These are phyloP conservation scores for Volucella inanis DNA, from an alignment of 2,888 invertebrate species.

Conservation along the genomic window DNA sequence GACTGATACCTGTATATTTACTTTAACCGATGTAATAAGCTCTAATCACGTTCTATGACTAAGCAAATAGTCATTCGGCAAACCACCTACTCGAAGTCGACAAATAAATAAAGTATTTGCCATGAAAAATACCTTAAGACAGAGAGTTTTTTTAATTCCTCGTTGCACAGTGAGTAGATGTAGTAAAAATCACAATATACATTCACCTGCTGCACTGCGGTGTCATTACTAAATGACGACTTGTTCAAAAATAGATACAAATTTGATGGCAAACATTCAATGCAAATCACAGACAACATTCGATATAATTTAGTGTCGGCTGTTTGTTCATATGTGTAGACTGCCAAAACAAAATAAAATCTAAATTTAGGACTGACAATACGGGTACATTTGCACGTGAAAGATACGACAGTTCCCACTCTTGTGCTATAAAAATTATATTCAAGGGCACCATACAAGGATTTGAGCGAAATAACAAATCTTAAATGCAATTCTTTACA, in stretches of 20 bases:
- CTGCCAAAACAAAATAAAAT: constrained; percentile 9
- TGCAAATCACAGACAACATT: constrained; percentile 59
- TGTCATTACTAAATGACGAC: constrained; percentile 50
- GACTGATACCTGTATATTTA: too few relatives aligned
- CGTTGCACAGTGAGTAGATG: constrained; percentile 29
- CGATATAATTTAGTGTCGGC: constrained; percentile 24
- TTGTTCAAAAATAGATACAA: constrained; percentile 54
- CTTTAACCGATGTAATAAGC: too few relatives aligned
- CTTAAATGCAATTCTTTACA: constrained; percentile 38
- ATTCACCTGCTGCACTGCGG: constrained; percentile 29
- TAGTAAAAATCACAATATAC: constrained; percentile 40
- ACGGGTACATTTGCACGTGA: constrained; percentile 33
- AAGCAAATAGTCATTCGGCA: constrained; percentile 6
- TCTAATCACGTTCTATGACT: constrained; percentile 12
- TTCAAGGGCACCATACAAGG: constrained; percentile 45
- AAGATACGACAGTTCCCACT: not conserved
- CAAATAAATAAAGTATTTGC: constrained; percentile 2
- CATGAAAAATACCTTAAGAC: not conserved
- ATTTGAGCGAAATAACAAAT: constrained; percentile 28
- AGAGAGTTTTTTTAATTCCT: not conserved
- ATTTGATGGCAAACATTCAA: constrained; percentile 53
- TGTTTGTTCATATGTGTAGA: not conserved
- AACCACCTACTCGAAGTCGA: constrained; percentile 19
- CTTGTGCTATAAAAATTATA: constrained; percentile 1
- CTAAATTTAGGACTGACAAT: constrained; percentile 34